Conservation (phyloP, 2,888 invertebrate species). For the Euplagia quadripunctaria region DNA sequence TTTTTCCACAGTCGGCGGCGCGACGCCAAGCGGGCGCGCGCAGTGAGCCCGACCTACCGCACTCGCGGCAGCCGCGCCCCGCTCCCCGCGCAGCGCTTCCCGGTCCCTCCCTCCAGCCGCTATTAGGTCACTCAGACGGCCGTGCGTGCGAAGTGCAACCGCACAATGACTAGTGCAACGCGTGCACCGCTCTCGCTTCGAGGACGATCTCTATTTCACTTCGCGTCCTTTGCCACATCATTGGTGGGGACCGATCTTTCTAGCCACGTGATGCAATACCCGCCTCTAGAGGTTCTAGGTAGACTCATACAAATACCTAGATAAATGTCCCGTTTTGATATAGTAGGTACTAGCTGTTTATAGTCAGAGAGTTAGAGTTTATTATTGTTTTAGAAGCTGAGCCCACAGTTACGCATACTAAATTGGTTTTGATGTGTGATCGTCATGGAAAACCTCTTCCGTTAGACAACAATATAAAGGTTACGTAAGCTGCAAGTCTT, state of each 20-base stretch:
- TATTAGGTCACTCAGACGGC: constrained; percentile 86
- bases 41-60: constrained; percentile 87
- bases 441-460: constrained; percentile 32
- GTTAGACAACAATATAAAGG: constrained; percentile 67
- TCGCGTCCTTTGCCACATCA: constrained; percentile 85
- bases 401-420: constrained; percentile 10
- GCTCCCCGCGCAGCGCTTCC: constrained; percentile 81
- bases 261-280: constrained; percentile 83
- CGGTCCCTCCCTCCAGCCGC: constrained; percentile 86
- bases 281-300: constrained; percentile 72
- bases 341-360: constrained; percentile 58
- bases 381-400: constrained; percentile 30
- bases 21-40: constrained; percentile 79
- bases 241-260: constrained; percentile 87
- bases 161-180: constrained; percentile 86
- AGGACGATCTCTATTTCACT: constrained; percentile 88
- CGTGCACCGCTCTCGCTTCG: constrained; percentile 87
- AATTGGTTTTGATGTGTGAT: constrained; percentile 11
- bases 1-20: constrained; percentile 81
- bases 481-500: constrained; percentile 72
- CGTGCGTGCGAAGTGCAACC: constrained; percentile 86
- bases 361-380: constrained; percentile 38
- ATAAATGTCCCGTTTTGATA: constrained; percentile 71
- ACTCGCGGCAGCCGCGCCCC: constrained; percentile 74
- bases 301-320: constrained; percentile 67